These are phyloP conservation scores for Andrena flavipes DNA, from an alignment of 2,888 invertebrate species.

Conservation along the genomic window DNA sequence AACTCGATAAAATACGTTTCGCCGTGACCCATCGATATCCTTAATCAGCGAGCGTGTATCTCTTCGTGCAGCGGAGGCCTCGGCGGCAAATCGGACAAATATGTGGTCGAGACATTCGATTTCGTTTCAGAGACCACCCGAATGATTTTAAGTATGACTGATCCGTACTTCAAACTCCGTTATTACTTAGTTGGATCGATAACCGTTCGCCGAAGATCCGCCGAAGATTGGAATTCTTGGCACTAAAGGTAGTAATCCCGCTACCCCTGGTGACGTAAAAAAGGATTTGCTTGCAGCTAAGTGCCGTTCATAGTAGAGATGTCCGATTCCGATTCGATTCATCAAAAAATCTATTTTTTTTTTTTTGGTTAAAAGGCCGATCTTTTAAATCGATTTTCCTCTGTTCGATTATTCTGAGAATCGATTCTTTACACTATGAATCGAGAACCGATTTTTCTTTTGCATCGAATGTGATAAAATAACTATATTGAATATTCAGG, in stretches of 20 bases:
- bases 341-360: too few species aligned
- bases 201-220: background rate
- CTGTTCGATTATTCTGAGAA: too few species aligned
- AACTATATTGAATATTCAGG: too few species aligned
- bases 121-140: background rate
- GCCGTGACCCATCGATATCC: slow-evolving; percentile 3
- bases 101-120: background rate
- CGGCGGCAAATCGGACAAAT: background rate
- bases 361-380: too few species aligned
- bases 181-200: background rate
- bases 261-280: slow-evolving; percentile 28
- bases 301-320: too few species aligned
- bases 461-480: too few species aligned
- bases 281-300: slow-evolving; percentile 48
- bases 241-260: slow-evolving; percentile 15
- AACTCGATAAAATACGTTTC: slow-evolving; percentile 10
- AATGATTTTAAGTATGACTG: background rate
- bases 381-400: too few species aligned
- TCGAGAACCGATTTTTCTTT: too few species aligned
- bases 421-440: too few species aligned
- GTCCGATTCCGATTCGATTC: too few species aligned
- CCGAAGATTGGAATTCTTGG: background rate
- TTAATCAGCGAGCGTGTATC: background rate
- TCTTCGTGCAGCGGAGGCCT: background rate
- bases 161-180: background rate